Evolutionary conservation across 2,888 invertebrate genomes (phyloP).

Genomic region (Drosophila niveifrons): DNA sequence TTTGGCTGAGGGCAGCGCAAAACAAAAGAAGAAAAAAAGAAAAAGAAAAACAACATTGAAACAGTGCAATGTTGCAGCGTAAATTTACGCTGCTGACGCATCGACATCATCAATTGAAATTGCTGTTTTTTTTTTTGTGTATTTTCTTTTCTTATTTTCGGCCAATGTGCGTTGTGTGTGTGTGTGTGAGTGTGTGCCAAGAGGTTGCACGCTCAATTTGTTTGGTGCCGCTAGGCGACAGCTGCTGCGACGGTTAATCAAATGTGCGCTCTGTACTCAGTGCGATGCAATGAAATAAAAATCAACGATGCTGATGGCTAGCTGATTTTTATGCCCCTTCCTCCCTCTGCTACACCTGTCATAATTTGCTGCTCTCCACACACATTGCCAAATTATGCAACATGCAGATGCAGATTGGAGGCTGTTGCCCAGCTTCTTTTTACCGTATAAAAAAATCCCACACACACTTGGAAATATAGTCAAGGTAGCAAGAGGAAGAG

Average conservation of each 20-base stretch:
- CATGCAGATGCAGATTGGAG: slow-evolving; percentile 38
- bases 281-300: slow-evolving; percentile 69
- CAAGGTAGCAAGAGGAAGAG: slow-evolving; percentile 37
- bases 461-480: slow-evolving; percentile 29
- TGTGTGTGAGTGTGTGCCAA: slow-evolving; percentile 35
- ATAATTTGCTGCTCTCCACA: slow-evolving; percentile 21
- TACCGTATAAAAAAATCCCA: neutral
- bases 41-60: neutral
- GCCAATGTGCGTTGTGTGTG: slow-evolving; percentile 20
- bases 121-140: neutral
- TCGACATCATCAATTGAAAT: slow-evolving; percentile 23
- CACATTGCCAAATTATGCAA: slow-evolving; percentile 69
- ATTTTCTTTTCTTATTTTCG: slow-evolving; percentile 12
- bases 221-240: slow-evolving; percentile 51
- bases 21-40: neutral
- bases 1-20: neutral
- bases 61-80: slow-evolving; percentile 6
- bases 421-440: slow-evolving; percentile 3
- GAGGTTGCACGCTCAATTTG: slow-evolving; percentile 70
- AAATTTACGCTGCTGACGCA: slow-evolving; percentile 24
- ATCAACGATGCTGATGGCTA: slow-evolving; percentile 52
- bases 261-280: too few species aligned
- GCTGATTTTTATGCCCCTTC: slow-evolving; percentile 9
- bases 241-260: slow-evolving; percentile 73
- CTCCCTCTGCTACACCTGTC: neutral